These are phyloP conservation scores for Lamellibrachia luymesi DNA, from an alignment of 1,140 invertebrate genomes.

Conservation along the genomic window DNA sequence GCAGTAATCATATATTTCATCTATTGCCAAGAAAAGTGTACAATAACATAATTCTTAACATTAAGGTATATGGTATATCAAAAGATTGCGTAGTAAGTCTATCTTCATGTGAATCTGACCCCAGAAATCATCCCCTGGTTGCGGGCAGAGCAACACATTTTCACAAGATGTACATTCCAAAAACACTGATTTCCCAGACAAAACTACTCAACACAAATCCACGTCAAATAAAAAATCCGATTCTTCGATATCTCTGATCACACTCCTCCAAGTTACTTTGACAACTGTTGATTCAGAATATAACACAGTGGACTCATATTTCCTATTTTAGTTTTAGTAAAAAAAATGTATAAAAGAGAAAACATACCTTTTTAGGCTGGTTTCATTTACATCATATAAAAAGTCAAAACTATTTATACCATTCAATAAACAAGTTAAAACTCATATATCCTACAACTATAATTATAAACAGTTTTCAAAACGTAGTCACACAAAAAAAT, in stretches of 20 bases:
- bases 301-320: neutral
- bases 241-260: neutral
- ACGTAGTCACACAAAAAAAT: neutral
- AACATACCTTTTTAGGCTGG: neutral
- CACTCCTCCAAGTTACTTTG: neutral
- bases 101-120: neutral
- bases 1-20: neutral
- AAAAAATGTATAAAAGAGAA: neutral
- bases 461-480: neutral
- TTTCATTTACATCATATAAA: neutral
- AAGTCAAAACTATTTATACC: too few relatives aligned
- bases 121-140: neutral
- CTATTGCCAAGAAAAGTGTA: neutral
- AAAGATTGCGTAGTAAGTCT: neutral
- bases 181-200: neutral
- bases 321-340: neutral
- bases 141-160: neutral
- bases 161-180: neutral
- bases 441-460: neutral
- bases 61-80: too few relatives aligned
- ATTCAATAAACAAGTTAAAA: neutral
- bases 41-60: too few relatives aligned
- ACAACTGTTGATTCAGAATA: neutral
- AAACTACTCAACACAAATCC: neutral
- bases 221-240: neutral